Evolutionary conservation across 2,888 invertebrate genomes (phyloP), one percentile per base, ranked within the genome.

Genomic region (Didymodactylos carnosus): DNA sequence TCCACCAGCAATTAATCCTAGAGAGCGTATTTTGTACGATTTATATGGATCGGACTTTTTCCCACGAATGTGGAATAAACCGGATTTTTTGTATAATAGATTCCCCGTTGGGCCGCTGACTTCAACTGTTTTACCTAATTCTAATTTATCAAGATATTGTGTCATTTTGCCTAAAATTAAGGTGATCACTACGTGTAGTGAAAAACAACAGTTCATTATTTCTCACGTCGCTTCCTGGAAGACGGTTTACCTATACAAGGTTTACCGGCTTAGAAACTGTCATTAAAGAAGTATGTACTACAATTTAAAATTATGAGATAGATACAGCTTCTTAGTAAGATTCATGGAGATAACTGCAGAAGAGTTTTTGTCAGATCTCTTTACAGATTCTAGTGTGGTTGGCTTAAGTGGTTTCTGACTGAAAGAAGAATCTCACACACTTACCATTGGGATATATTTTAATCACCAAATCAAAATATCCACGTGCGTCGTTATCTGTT

Each of bases 131-230:
- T 97, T 94, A 13, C 94, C 94, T 75, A 97, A 86, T 80, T 90
- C 88, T 87, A 99, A 85, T 79, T 86, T 87, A 78, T 98, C 91
- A 80, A 99, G 84, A 82, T 94, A 86, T 82, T 98, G 97, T 4
- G 93, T 91, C 90, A 99, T 89, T 86, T 95, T 97, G 16, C 98
- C 97, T 73, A 97, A 97, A 6, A n/a, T n/a, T n/a, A n/a, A n/a
- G n/a, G n/a, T n/a, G n/a, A n/a, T n/a, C n/a, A n/a, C n/a, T n/a
- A n/a, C n/a, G n/a, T n/a, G n/a, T n/a, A n/a, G n/a, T n/a, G n/a
- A n/a, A n/a, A n/a, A n/a, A n/a, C n/a, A n/a, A n/a, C n/a, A n/a
- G n/a, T n/a, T n/a, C n/a, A n/a, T n/a, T n/a, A n/a, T n/a, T n/a
- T n/a, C n/a, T n/a, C n/a, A n/a, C n/a, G n/a, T n/a, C n/a, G n/a